Percentiles rank a stretch among this genome's conserved stretches.
Evolutionary conservation across 53 echinoderm and acorn worm genomes (phyloP).

Genomic region (Hippasteria phrygiana): DNA sequence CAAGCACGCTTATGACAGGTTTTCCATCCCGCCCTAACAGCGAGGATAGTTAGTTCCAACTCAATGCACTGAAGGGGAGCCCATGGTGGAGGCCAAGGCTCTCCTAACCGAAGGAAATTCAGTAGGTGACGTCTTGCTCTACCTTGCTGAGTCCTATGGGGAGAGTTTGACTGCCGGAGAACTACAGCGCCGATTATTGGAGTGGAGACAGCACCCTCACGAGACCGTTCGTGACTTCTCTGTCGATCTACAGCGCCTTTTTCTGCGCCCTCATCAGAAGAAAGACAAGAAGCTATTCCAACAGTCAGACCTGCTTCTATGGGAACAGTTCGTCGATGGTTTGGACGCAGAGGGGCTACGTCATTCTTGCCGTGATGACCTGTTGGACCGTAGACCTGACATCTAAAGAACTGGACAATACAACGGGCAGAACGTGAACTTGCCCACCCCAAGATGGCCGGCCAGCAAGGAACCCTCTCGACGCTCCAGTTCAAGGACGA

Average conservation of each 20-base stretch:
- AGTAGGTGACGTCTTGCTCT: neutral
- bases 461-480: neutral
- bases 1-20: neutral
- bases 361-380: conserved; percentile 9
- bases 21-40: neutral
- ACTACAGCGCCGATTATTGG: neutral
- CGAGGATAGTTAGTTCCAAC: neutral
- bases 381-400: neutral
- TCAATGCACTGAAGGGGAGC: neutral
- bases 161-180: neutral
- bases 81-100: neutral
- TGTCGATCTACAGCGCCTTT: neutral
- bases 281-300: neutral
- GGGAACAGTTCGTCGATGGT: neutral
- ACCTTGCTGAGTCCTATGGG: neutral
- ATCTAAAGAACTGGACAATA: conserved; percentile 19
- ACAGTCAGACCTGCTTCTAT: neutral
- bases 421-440: neutral
- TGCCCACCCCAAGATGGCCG: neutral
- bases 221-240: conserved; percentile 4
- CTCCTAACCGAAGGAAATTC: neutral
- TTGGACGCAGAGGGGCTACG: neutral
- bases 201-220: neutral
- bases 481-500: neutral
- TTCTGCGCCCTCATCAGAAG: conserved; percentile 1